Evolutionary conservation across 2,797 vertebrate species (phyloP), one percentile per base, ranked within the genome.

Genomic region (Spondyliosoma cantharus): DNA sequence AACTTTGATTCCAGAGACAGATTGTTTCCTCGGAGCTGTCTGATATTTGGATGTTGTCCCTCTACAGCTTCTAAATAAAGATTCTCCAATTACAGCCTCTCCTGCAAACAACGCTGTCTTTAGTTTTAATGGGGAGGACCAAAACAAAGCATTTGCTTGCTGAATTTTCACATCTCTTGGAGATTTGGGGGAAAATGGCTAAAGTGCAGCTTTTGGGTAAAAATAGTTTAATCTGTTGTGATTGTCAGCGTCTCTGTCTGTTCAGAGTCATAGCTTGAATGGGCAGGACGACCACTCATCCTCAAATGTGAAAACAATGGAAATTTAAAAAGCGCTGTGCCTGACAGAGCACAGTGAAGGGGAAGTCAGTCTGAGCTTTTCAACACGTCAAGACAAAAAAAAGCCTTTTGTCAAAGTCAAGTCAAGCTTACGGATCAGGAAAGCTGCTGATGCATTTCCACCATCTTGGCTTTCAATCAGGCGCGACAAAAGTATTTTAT

Each of bases 71-170:
- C 64, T 67, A 80, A 79, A 86, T 58, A 45, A 83, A 60, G 42
- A 74, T 58, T 54, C 43, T 77, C 76, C 50, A 61, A 57, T 73
- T 79, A 80, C 29, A 68, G 52, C 5, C n/a, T 68, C 63, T 68
- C 22, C 68, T 53, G 71, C 67, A 64, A 68, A 77, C 60, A 53
- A 20, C n/a, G 0, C 59, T 0, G 13, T 25, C 50, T 75, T 72
- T n/a, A 63, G 37, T 66, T 74, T 81, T 79, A 79, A 81, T 58
- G 61, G 79, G 80, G 8, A 7, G n/a, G 64, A 64, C 46, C 24
- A 62, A 75, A 80, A 83, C 29, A 62, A 65, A 60, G 20, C 43
- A 48, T 61, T 58, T 71, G 25, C 58, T 57, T 45, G 7, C 37
- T 63, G 71, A 66, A 27, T 66, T 48, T 67, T 67, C 37, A 72